Percentiles rank a stretch among this genome's conserved stretches.
Evolutionary conservation across 2,888 invertebrate species (phyloP).

Genomic region (Mayetiola destructor): DNA sequence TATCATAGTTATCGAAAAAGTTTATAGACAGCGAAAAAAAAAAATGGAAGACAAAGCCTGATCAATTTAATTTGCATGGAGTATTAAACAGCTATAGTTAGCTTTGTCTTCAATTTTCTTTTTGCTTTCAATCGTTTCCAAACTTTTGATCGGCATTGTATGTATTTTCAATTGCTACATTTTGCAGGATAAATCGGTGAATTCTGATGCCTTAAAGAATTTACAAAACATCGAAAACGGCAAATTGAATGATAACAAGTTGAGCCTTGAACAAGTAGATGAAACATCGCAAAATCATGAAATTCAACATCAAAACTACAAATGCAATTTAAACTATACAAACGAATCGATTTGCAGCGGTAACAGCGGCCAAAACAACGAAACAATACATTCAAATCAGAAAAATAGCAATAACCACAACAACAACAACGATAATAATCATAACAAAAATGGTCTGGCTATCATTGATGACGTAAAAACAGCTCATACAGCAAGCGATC

Average conservation of each 20-base stretch:
- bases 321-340: constrained; percentile 1
- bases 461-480: constrained; percentile 5
- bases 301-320: neutral
- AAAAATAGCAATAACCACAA: neutral
- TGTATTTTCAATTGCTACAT: neutral
- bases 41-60: no score
- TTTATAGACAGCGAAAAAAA: no score
- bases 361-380: neutral
- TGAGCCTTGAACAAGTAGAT: neutral
- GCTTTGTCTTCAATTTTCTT: no score
- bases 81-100: no score
- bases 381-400: neutral
- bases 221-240: neutral
- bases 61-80: no score
- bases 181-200: neutral
- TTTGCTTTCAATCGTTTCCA: no score
- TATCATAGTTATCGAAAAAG: no score
- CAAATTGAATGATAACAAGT: neutral
- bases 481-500: neutral
- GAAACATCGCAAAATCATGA: neutral
- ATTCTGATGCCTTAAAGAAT: neutral
- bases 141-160: neutral
- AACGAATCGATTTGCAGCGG: constrained; percentile 5
- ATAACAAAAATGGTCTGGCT: neutral
- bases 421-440: neutral